Percentiles rank a stretch among this genome's conserved stretches.
Evolutionary conservation across 1,140 invertebrate genomes (phyloP).

Genomic region (Lordiphosa clarofinis): DNA sequence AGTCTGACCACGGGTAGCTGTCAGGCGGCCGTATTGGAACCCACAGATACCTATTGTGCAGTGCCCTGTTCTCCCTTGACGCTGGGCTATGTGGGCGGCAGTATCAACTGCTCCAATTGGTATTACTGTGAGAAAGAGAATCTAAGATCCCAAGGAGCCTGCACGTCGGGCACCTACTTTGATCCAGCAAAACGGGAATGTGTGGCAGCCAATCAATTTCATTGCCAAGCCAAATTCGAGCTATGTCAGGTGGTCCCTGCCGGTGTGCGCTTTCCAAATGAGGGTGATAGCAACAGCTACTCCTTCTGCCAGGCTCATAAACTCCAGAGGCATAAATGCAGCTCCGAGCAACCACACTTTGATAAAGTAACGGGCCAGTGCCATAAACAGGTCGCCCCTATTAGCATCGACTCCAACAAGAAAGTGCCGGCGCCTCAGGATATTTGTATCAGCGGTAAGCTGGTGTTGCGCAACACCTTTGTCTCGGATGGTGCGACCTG

Average conservation of each 20-base stretch:
- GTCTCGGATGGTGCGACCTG: conserved; percentile 61
- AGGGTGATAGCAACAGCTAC: conserved; percentile 50
- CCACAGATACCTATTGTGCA: conserved; percentile 35
- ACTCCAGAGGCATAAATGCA: conserved; percentile 17
- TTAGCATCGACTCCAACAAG: conserved; percentile 7
- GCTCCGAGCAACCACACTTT: conserved; percentile 31
- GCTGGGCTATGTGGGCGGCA: conserved; percentile 32
- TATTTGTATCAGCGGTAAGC: conserved; percentile 58
- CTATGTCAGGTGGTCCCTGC: conserved; percentile 42
- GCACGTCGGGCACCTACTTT: conserved; percentile 32
- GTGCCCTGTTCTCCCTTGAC: conserved; percentile 14
- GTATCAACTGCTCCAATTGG: conserved; percentile 49
- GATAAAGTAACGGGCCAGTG: conserved; percentile 29
- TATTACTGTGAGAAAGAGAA: conserved; percentile 40
- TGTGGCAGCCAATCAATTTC: conserved; percentile 30
- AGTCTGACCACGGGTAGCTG: conserved; percentile 11
- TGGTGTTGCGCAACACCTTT: conserved; percentile 44
- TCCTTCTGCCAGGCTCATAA: conserved; percentile 22
- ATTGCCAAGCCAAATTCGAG: conserved; percentile 42
- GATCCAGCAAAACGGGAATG: conserved; percentile 6
- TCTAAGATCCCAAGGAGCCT: conserved; percentile 16
- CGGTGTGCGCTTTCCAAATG: conserved; percentile 17
- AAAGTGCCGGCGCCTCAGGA: conserved; percentile 41
- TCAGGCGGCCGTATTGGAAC: neutral
- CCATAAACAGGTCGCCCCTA: neutral